A percentile compares a stretch with the other conserved stretches of the same genome.
Evolutionary conservation across 2,888 invertebrate genomes (phyloP).

Genomic region (Antheraea assamensis): DNA sequence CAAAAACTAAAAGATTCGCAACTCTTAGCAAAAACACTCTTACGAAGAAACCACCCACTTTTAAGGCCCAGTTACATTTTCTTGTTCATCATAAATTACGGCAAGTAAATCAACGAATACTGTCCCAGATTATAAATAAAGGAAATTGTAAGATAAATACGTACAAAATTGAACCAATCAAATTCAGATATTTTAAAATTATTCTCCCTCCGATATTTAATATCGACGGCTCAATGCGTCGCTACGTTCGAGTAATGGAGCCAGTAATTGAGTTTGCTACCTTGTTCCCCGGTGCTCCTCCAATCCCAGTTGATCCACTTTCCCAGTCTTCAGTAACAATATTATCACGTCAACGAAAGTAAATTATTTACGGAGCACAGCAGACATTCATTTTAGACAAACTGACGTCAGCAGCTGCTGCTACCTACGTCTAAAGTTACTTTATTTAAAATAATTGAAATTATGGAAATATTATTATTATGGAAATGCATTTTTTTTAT

Average conservation of each 20-base stretch:
- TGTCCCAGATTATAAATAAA: background rate
- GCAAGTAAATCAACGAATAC: background rate
- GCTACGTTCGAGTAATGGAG: slow-evolving; percentile 26
- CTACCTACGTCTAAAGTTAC: background rate
- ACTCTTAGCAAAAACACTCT: too few species aligned
- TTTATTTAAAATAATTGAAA: background rate
- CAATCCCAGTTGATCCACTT: slow-evolving; percentile 16
- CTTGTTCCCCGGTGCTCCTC: slow-evolving; percentile 27
- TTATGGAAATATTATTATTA: background rate
- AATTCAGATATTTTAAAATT: slow-evolving; percentile 3
- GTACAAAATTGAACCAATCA: background rate
- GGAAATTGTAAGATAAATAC: background rate
- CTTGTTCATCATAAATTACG: background rate
- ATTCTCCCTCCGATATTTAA: background rate
- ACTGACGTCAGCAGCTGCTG: background rate
- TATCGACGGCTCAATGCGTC: background rate
- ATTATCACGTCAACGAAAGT: slow-evolving; percentile 10
- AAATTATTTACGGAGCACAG: background rate
- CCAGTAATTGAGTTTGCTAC: slow-evolving; percentile 35
- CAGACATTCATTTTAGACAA: background rate
- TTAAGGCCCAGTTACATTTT: background rate
- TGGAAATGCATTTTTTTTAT: background rate
- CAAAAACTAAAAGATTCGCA: too few species aligned
- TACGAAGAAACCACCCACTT: too few species aligned
- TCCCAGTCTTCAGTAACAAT: slow-evolving; percentile 8